A percentile compares a stretch with the other conserved stretches of the same genome.
Conservation (phyloP, 2,113 vertebrate species). For the Bos indicus region DNA sequence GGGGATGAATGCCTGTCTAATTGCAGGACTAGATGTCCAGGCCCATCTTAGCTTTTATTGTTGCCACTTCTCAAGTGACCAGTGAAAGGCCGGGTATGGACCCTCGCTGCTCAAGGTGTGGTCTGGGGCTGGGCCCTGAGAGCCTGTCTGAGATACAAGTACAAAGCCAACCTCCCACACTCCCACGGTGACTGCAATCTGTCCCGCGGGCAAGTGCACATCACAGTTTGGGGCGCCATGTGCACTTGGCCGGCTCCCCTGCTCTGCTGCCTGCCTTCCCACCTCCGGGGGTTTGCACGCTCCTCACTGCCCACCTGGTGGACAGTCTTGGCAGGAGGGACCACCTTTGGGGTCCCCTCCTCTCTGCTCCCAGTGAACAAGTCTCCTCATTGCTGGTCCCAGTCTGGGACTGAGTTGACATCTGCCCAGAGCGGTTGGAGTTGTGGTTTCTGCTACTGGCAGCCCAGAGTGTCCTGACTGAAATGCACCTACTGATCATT, state of each 20-base stretch:
- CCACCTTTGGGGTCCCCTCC: neutral
- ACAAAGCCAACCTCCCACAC: no score
- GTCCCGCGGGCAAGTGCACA: neutral
- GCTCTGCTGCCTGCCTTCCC: neutral
- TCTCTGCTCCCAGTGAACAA: neutral
- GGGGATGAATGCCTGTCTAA: neutral
- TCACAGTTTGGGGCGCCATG: neutral
- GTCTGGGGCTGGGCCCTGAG: neutral
- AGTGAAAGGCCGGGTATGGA: neutral
- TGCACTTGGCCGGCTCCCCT: neutral
- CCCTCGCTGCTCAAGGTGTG: neutral
- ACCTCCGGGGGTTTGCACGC: neutral
- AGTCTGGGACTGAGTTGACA: neutral
- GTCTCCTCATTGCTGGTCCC: neutral
- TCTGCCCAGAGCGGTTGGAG: neutral
- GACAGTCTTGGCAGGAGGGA: neutral
- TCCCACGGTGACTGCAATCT: neutral
- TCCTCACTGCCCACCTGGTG: neutral
- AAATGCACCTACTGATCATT: neutral
- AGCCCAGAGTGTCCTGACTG: neutral
- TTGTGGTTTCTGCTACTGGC: neutral
- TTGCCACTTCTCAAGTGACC: neutral
- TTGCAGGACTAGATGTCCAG: neutral
- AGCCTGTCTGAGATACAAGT: neutral
- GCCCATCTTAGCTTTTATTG: neutral